These are phyloP conservation scores for Priapulus caudatus DNA, from an alignment of 2,888 invertebrate genomes.

Conservation along the genomic window DNA sequence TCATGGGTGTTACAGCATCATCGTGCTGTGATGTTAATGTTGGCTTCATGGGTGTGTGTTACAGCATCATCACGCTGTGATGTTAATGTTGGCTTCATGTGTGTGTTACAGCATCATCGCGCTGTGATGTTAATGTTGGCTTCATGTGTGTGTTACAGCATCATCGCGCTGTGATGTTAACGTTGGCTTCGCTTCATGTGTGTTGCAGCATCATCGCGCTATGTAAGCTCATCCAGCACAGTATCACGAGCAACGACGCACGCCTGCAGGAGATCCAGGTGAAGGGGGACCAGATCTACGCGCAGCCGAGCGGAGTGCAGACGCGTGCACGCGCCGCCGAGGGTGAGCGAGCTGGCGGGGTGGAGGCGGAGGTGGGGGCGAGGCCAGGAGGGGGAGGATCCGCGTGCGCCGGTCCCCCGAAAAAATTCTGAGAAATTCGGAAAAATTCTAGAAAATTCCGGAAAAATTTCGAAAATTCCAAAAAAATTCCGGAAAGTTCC, in stretches of 20 bases:
- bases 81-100: too few relatives aligned
- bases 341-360: conserved; percentile 23
- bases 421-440: neutral
- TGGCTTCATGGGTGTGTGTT: too few relatives aligned
- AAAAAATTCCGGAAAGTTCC: too few relatives aligned
- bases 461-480: too few relatives aligned
- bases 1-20: too few relatives aligned
- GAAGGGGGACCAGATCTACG: conserved; percentile 46
- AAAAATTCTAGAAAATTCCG: too few relatives aligned
- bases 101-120: conserved; percentile 12
- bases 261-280: conserved; percentile 47
- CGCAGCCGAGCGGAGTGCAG: conserved; percentile 8
- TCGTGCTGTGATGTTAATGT: too few relatives aligned
- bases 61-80: too few relatives aligned
- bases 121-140: too few relatives aligned
- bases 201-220: conserved; percentile 48
- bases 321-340: neutral
- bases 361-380: conserved; percentile 29
- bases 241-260: conserved; percentile 51
- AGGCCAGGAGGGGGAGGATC: neutral
- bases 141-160: neutral
- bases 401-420: conserved; percentile 4
- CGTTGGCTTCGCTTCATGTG: too few relatives aligned
- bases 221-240: conserved; percentile 54
- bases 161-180: too few relatives aligned